Percentiles rank a stretch among this genome's conserved stretches.
Evolutionary conservation across 2,888 invertebrate genomes (phyloP).

Genomic region (Drosophila paranaensis): DNA sequence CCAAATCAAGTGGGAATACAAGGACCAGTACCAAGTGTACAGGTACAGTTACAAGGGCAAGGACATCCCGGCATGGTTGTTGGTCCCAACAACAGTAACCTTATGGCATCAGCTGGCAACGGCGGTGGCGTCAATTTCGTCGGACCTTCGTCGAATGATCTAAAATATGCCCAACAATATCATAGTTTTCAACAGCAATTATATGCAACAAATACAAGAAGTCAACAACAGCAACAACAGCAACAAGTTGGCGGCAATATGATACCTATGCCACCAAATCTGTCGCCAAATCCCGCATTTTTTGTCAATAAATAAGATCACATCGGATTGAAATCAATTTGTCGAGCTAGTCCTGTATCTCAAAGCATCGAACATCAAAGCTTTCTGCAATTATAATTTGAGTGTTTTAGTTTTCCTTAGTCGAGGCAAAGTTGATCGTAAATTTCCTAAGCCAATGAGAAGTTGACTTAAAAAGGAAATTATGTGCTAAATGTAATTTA

Average conservation of each 20-base stretch:
- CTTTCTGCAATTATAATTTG: conserved; percentile 28
- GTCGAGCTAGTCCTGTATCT: conserved; percentile 46
- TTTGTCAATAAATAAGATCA: conserved; percentile 82
- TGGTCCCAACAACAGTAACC: conserved; percentile 40
- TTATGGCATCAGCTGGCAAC: conserved; percentile 33
- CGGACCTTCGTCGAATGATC: conserved; percentile 94
- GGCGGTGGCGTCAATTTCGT: conserved; percentile 86
- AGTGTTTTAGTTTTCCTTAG: neutral
- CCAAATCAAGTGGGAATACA: conserved; percentile 50
- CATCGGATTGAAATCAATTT: neutral
- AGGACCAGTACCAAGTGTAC: conserved; percentile 40
- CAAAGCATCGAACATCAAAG: conserved; percentile 17
- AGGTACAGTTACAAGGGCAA: conserved; percentile 46
- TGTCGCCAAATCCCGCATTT: conserved; percentile 83
- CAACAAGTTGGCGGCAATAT: conserved; percentile 61
- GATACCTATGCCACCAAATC: conserved; percentile 72
- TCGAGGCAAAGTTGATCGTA: conserved; percentile 18
- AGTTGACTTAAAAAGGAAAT: too few relatives aligned
- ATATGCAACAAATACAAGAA: conserved; percentile 93
- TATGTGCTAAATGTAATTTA: too few relatives aligned
- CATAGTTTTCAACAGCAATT: conserved; percentile 98
- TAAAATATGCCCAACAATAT: conserved; percentile 97
- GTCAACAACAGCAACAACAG: conserved; percentile 84
- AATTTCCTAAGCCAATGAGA: conserved; percentile 3
- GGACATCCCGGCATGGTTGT: conserved; percentile 50